Conservation (phyloP, 1,140 invertebrate species). For the Adoxophyes honmai region DNA sequence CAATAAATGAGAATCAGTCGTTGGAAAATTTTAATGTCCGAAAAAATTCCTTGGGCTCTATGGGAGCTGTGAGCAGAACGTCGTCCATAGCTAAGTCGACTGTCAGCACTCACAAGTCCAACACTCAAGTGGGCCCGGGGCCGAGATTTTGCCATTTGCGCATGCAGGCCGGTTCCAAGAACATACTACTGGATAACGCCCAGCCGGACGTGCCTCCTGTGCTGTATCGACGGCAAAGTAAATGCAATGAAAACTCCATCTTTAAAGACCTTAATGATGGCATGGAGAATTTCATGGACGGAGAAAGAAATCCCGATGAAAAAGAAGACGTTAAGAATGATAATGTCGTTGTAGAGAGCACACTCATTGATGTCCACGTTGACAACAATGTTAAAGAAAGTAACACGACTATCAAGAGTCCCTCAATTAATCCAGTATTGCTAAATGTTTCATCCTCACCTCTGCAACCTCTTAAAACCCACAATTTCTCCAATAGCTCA, state of each 20-base stretch:
- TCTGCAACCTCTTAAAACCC: slow-evolving; percentile 62
- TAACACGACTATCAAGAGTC: slow-evolving; percentile 35
- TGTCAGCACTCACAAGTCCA: slow-evolving; percentile 67
- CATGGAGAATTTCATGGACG: slow-evolving; percentile 59
- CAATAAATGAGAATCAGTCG: slow-evolving; percentile 32
- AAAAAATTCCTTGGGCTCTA: slow-evolving; percentile 70
- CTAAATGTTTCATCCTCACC: slow-evolving; percentile 66
- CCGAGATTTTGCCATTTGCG: slow-evolving; percentile 85
- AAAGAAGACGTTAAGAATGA: slow-evolving; percentile 49
- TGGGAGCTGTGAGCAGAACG: slow-evolving; percentile 66
- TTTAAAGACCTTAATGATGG: slow-evolving; percentile 66
- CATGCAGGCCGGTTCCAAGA: slow-evolving; percentile 85
- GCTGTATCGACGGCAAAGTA: slow-evolving; percentile 80
- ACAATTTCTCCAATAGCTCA: slow-evolving; percentile 57
- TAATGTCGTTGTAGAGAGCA: slow-evolving; percentile 63
- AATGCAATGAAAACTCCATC: slow-evolving; percentile 67
- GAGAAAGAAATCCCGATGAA: slow-evolving; percentile 50
- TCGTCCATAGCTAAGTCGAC: slow-evolving; percentile 71
- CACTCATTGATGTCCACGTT: slow-evolving; percentile 65
- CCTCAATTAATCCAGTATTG: slow-evolving; percentile 57
- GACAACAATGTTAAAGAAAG: slow-evolving; percentile 63
- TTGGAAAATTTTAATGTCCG: slow-evolving; percentile 41
- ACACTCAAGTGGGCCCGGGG: slow-evolving; percentile 75
- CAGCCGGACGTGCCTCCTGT: slow-evolving; percentile 82
- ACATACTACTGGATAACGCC: slow-evolving; percentile 87